Evolutionary conservation across 2,888 invertebrate genomes (phyloP), one percentile per base, ranked within the genome.

Genomic region (Noctuana brunneofusca): DNA sequence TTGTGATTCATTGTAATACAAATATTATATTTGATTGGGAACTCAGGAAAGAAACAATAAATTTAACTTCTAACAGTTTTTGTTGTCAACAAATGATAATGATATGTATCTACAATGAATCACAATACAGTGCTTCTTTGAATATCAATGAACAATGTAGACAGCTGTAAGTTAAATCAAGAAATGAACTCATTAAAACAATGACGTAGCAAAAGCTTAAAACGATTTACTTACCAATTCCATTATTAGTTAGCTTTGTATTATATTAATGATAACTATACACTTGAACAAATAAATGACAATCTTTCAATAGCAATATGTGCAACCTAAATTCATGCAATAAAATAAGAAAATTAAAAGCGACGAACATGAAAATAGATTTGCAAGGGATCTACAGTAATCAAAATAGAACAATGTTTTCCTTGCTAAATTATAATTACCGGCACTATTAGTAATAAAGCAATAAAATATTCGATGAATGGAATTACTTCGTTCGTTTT

Each of bases 291-390:
- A 63, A 63, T 56, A 56, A 56, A 63, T 24, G 30, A 8, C 41
- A 41, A 16, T 16, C 16, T 41, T 41, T 8, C 30, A 48, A 48
- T 43, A 41, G n/a, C 18, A 27, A 27, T 62, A 49, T 27, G 35
- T 55, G 24, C 24, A 62, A 55, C 53, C 54, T 60, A 60, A 58
- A 52, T 16, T 35, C 60, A 60, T 60, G 60, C 60, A 60, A 59
- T 46, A 18, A 30, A 18, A 46, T 11, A 56, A n/a, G 46, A 5
- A 22, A 2, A 48, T 11, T 22, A 11, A 24, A 46, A 43, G 43
- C 18, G 24, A 43, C 12, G 4, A 20, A 46, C 35, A 35, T 54
- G 41, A 53, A 52, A 53, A 46, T 16, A 32, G 18, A 46, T 20
- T 43, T 46, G 41, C 12, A 20, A 12, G 4, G 46, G 11, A 46